Evolutionary conservation across 2,888 invertebrate species (phyloP).

Genomic region (Emmelina monodactyla): DNA sequence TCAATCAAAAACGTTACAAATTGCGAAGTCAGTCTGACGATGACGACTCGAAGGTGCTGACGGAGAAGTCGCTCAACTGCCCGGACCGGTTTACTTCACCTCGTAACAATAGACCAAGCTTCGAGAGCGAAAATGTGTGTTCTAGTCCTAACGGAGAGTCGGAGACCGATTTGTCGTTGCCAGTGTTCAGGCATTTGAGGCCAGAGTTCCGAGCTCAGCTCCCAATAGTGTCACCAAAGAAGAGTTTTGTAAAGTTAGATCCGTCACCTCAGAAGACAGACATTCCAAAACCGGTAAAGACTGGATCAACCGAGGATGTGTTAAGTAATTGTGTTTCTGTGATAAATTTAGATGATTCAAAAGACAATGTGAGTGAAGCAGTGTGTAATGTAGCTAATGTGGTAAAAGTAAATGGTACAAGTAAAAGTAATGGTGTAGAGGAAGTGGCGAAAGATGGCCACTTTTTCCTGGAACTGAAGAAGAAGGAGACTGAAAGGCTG

Average conservation of each 20-base stretch:
- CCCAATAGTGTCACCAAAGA: conserved; percentile 72
- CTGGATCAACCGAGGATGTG: conserved; percentile 28
- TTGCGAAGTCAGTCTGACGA: conserved; percentile 45
- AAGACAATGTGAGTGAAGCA: conserved; percentile 15
- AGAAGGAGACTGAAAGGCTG: conserved; percentile 75
- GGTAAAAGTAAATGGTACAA: conserved; percentile 17
- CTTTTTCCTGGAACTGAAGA: conserved; percentile 79
- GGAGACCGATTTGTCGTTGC: conserved; percentile 56
- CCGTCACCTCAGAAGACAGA: conserved; percentile 41
- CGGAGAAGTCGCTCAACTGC: conserved; percentile 47
- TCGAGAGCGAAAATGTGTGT: conserved; percentile 28
- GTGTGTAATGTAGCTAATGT: conserved; percentile 23
- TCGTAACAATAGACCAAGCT: conserved; percentile 28
- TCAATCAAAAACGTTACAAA: conserved; percentile 70
- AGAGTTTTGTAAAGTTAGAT: conserved; percentile 37
- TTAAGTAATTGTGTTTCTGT: conserved; percentile 40
- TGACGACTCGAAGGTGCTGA: conserved; percentile 42
- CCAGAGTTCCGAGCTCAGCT: conserved; percentile 88
- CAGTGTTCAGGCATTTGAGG: conserved; percentile 82
- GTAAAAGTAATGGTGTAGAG: conserved; percentile 21
- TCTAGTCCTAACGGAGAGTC: conserved; percentile 38
- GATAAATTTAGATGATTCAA: conserved; percentile 39
- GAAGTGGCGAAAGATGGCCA: conserved; percentile 73
- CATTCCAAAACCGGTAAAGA: conserved; percentile 36
- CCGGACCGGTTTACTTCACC: conserved; percentile 36